These are phyloP conservation scores for Helarctos malayanus DNA, from an alignment of 2,797 vertebrate species.

Conservation along the genomic window DNA sequence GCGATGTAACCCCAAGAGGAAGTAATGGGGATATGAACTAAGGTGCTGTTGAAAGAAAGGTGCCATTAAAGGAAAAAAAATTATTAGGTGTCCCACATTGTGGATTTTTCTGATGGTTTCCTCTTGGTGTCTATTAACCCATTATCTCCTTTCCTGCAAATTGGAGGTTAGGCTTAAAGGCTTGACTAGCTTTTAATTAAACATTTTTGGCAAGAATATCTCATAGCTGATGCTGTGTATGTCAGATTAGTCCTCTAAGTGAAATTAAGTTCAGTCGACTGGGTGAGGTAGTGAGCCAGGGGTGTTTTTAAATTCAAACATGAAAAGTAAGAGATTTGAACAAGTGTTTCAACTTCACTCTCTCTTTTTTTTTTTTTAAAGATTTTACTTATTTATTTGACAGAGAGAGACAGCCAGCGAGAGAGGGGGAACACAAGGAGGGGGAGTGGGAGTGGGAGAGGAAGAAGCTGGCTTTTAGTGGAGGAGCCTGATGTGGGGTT, in stretches of 20 bases:
- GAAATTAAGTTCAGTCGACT: conserved; percentile 4
- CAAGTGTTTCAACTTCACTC: background rate
- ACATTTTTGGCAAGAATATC: conserved; percentile 6
- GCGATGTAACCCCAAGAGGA: background rate
- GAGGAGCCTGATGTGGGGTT: too few relatives aligned
- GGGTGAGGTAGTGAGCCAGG: background rate
- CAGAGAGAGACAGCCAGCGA: too few relatives aligned
- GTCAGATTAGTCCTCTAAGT: background rate
- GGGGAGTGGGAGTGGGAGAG: too few relatives aligned
- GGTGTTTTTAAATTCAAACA: conserved; percentile 20
- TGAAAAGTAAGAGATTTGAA: conserved; percentile 20
- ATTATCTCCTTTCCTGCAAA: background rate
- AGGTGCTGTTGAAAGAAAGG: background rate
- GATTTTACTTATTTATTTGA: too few relatives aligned
- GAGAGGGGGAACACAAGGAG: too few relatives aligned
- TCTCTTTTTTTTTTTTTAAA: too few relatives aligned
- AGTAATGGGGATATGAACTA: background rate
- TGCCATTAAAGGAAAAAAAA: background rate
- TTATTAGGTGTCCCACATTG: background rate
- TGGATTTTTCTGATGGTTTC: conserved; percentile 18
- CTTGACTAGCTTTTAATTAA: background rate
- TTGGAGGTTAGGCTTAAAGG: background rate
- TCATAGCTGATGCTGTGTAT: background rate
- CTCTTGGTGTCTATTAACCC: background rate
- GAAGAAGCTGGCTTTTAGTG: too few relatives aligned